Conservation (phyloP, 1,140 invertebrate genomes). For the Drosophila triauraria region DNA sequence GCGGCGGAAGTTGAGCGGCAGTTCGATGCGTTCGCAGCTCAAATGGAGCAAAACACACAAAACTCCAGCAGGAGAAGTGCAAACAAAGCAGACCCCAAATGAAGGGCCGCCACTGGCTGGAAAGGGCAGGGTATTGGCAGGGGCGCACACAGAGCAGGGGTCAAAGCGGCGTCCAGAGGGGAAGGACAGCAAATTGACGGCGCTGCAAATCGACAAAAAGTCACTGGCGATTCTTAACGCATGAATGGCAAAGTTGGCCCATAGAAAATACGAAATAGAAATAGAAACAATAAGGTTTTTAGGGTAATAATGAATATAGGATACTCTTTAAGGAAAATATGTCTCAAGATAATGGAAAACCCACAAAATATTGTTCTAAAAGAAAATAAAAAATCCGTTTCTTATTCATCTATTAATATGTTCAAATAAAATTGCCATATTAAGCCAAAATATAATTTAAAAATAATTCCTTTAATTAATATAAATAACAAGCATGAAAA, state of each 20-base stretch:
- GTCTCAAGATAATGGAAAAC: too few species aligned
- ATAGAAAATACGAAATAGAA: constrained; percentile 53
- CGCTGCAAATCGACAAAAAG: constrained; percentile 72
- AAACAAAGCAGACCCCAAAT: constrained; percentile 79
- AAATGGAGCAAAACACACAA: constrained; percentile 81
- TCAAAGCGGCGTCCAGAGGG: constrained; percentile 10
- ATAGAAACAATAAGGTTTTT: constrained; percentile 14
- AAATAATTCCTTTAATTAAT: too few species aligned
- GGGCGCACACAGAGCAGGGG: constrained; percentile 1
- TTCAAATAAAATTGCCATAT: too few species aligned
- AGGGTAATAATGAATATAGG: background rate
- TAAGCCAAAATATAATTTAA: too few species aligned
- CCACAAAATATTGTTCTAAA: too few species aligned
- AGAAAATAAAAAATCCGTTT: too few species aligned
- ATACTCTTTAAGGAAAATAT: background rate
- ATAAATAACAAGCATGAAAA: too few species aligned
- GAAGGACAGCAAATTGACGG: constrained; percentile 70
- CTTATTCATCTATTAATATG: too few species aligned
- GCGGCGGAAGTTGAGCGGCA: constrained; percentile 66
- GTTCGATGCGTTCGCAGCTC: constrained; percentile 64
- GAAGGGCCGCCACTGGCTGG: constrained; percentile 50
- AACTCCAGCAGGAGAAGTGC: constrained; percentile 55
- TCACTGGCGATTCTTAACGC: constrained; percentile 71
- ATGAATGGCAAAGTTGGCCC: constrained; percentile 67
- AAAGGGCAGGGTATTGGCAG: constrained; percentile 2